phyloP scores from a whole-genome alignment of 2,113 vertebrate species.

The Strix uralensis region DNA sequence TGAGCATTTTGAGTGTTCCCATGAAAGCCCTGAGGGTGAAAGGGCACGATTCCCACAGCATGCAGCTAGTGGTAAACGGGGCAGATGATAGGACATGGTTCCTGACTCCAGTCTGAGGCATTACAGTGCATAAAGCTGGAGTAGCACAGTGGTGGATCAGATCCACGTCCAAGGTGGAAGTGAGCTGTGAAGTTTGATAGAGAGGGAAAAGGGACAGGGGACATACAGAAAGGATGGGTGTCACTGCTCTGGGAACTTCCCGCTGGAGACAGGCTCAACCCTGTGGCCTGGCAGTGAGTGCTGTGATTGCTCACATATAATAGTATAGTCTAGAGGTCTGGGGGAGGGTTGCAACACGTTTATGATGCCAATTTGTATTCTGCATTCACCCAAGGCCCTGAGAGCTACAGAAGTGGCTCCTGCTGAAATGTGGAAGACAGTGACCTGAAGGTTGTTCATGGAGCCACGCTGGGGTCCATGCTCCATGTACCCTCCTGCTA shows the following conservation, averaged over 20 bases:
- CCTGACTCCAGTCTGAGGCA: background rate
- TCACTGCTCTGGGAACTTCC: background rate
- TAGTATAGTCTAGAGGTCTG: background rate
- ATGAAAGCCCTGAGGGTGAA: background rate
- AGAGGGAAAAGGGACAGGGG: background rate
- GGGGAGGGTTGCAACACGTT: background rate
- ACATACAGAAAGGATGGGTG: background rate
- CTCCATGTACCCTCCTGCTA: background rate
- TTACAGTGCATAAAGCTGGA: background rate
- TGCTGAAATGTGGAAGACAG: background rate
- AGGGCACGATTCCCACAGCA: background rate
- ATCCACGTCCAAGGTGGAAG: background rate
- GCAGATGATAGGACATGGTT: background rate
- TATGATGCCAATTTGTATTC: background rate
- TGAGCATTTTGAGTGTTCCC: no score
- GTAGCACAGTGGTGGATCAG: background rate
- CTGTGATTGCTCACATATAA: fast-evolving
- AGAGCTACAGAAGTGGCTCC: background rate
- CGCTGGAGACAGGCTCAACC: fast-evolving
- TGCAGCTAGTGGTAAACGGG: background rate
- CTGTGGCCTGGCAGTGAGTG: background rate
- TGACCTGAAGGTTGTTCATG: background rate
- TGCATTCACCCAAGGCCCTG: background rate
- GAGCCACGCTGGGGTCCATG: background rate
- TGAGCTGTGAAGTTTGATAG: background rate